Percentiles rank a stretch among this genome's conserved stretches.
These are phyloP conservation scores for Apeira syringaria DNA, from an alignment of 2,888 invertebrate species.

Conservation along the genomic window DNA sequence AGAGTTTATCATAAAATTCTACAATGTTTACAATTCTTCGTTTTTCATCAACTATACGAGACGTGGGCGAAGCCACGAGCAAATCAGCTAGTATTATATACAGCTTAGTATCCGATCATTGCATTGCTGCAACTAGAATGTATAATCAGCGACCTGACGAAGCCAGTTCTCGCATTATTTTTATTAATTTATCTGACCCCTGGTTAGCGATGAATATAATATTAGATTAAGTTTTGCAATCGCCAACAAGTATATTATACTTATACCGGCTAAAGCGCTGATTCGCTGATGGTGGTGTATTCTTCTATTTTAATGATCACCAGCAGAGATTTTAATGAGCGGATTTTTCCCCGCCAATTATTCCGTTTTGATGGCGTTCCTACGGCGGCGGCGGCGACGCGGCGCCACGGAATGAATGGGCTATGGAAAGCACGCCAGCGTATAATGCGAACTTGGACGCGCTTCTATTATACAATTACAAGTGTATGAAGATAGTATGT, in stretches of 20 bases:
- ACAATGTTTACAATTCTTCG: too few relatives aligned
- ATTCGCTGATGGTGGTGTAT: too few relatives aligned
- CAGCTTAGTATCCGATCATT: too few relatives aligned
- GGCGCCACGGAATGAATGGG: constrained; percentile 1
- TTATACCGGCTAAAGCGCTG: too few relatives aligned
- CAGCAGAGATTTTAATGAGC: constrained; percentile 25
- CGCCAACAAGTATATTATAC: background rate
- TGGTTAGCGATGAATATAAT: background rate
- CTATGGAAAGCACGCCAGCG: background rate
- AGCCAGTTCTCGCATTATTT: background rate
- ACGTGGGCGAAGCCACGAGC: too few relatives aligned
- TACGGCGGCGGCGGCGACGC: too few relatives aligned
- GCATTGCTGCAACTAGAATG: constrained; percentile 10
- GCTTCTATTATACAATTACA: background rate
- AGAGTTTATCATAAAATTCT: too few relatives aligned
- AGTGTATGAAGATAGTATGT: too few relatives aligned
- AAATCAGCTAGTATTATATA: too few relatives aligned
- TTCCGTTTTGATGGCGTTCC: constrained; percentile 6
- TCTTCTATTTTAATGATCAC: too few relatives aligned
- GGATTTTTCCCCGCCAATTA: constrained; percentile 9
- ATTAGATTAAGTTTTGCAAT: background rate
- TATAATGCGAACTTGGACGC: constrained; percentile 2
- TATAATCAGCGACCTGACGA: constrained; percentile 8
- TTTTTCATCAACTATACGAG: too few relatives aligned
- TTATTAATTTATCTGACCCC: background rate